These are phyloP conservation scores for Alauda arvensis DNA, from an alignment of 2,797 vertebrate species.

Conservation along the genomic window DNA sequence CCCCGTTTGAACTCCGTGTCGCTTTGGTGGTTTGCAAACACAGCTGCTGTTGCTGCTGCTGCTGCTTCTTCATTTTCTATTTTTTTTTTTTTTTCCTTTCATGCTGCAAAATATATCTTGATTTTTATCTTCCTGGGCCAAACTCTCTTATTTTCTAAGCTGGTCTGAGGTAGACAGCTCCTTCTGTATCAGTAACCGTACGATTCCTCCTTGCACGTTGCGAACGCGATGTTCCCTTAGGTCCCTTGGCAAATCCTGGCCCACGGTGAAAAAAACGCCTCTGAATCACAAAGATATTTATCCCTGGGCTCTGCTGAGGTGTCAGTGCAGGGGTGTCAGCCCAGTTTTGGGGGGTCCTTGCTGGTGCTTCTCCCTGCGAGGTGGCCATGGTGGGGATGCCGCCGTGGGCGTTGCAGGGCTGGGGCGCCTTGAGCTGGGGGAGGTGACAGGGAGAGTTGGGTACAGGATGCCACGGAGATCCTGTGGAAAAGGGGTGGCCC, in stretches of 20 bases:
- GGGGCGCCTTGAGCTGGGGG: background rate
- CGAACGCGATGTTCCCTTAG: fast-evolving
- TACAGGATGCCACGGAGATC: background rate
- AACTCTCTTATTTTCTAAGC: constrained; percentile 57
- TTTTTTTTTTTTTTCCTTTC: background rate
- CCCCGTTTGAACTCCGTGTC: constrained; percentile 40
- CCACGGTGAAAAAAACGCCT: background rate
- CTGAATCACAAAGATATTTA: background rate
- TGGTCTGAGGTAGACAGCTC: constrained; percentile 17
- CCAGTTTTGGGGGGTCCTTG: background rate
- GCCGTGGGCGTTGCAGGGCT: background rate
- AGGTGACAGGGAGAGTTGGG: background rate
- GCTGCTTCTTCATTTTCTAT: background rate
- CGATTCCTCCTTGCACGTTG: background rate
- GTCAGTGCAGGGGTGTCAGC: background rate
- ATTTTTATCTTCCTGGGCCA: constrained; percentile 55
- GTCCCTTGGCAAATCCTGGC: background rate
- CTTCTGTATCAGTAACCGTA: background rate
- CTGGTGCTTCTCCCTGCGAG: background rate
- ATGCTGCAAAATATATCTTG: constrained; percentile 62
- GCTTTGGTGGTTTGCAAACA: constrained; percentile 54
- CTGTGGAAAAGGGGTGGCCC: background rate
- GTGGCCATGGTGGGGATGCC: fast-evolving
- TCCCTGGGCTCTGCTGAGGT: background rate
- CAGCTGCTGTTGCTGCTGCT: constrained; percentile 44